Conservation (phyloP, 2,797 vertebrate genomes). For the Ctenopoma kingsleyae region DNA sequence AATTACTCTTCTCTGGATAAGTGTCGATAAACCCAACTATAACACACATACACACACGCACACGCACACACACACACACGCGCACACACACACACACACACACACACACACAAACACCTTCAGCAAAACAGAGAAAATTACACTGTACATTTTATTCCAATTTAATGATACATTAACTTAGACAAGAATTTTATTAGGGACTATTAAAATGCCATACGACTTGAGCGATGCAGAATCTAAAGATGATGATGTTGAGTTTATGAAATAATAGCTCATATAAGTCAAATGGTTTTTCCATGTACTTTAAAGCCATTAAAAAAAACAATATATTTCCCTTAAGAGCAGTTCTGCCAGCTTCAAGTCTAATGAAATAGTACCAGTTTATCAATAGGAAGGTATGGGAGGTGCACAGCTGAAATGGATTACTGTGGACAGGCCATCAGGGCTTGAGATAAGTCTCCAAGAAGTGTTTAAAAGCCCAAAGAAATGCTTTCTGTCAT, state of each 20-base stretch:
- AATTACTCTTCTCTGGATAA: slow-evolving; percentile 73
- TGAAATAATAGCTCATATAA: slow-evolving; percentile 71
- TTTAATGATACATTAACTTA: slow-evolving; percentile 77
- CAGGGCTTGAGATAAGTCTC: slow-evolving; percentile 88
- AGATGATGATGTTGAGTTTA: slow-evolving; percentile 54
- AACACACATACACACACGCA: slow-evolving; percentile 8
- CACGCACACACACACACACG: slow-evolving; percentile 1
- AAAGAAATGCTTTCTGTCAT: slow-evolving; percentile 88
- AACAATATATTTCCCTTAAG: slow-evolving; percentile 83
- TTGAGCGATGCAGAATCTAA: slow-evolving; percentile 49
- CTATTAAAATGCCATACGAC: slow-evolving; percentile 66
- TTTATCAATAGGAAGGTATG: slow-evolving; percentile 89
- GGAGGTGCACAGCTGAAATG: slow-evolving; percentile 87
- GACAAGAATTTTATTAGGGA: slow-evolving; percentile 66
- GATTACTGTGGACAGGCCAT: slow-evolving; percentile 90
- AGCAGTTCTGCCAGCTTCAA: slow-evolving; percentile 81
- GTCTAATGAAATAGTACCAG: slow-evolving; percentile 85
- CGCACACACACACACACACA: slow-evolving; percentile 8
- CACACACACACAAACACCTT: slow-evolving; percentile 11
- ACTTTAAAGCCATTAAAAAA: slow-evolving; percentile 59
- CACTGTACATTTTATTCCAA: slow-evolving; percentile 62
- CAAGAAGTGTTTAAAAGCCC: slow-evolving; percentile 88
- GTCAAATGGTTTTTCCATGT: slow-evolving; percentile 60
- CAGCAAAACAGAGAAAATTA: slow-evolving; percentile 57
- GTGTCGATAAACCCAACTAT: slow-evolving; percentile 69